These are phyloP conservation scores for Echinarachnius parma DNA, from an alignment of 53 echinoderm and acorn worm species.

Conservation along the genomic window DNA sequence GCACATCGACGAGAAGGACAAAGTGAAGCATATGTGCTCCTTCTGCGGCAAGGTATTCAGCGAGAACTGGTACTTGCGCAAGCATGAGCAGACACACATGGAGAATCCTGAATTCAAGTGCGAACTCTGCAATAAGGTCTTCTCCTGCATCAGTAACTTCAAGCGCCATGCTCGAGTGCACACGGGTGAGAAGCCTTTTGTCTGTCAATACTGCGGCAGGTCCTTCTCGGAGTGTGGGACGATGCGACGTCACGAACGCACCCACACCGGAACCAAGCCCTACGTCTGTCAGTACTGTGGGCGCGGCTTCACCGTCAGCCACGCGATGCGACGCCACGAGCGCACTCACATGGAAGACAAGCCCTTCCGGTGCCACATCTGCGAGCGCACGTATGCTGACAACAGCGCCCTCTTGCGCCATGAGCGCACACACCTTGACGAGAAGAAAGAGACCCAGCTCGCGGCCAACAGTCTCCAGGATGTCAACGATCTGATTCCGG, in stretches of 20 bases:
- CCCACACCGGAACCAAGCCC: slow-evolving; percentile 48
- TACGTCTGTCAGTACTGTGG: slow-evolving; percentile 42
- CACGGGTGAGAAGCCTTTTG: slow-evolving; percentile 36
- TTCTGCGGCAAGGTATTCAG: slow-evolving; percentile 39
- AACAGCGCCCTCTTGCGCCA: slow-evolving; percentile 44
- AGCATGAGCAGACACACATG: slow-evolving; percentile 35
- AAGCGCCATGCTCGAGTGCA: slow-evolving; percentile 41
- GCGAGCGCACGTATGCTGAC: slow-evolving; percentile 42
- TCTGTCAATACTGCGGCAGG: slow-evolving; percentile 47
- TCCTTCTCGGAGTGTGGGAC: slow-evolving; percentile 41
- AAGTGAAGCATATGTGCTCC: slow-evolving; percentile 39
- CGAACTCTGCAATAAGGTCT: slow-evolving; percentile 38
- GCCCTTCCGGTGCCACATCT: slow-evolving; percentile 38
- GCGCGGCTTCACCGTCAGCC: slow-evolving; percentile 43
- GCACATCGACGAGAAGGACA: slow-evolving; percentile 31
- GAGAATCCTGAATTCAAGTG: slow-evolving; percentile 40
- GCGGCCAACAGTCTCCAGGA: slow-evolving; percentile 20
- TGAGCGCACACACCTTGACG: slow-evolving; percentile 30
- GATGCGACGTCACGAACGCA: slow-evolving; percentile 40
- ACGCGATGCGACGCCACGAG: slow-evolving; percentile 50
- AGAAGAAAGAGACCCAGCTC: slow-evolving; percentile 24
- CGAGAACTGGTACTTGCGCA: slow-evolving; percentile 43
- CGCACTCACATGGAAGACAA: slow-evolving; percentile 41
- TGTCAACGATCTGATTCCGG: slow-evolving; percentile 20
- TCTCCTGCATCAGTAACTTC: slow-evolving; percentile 46